phyloP scores from a whole-genome alignment of 2,888 invertebrate species.

The Hoplodrina blanda region DNA sequence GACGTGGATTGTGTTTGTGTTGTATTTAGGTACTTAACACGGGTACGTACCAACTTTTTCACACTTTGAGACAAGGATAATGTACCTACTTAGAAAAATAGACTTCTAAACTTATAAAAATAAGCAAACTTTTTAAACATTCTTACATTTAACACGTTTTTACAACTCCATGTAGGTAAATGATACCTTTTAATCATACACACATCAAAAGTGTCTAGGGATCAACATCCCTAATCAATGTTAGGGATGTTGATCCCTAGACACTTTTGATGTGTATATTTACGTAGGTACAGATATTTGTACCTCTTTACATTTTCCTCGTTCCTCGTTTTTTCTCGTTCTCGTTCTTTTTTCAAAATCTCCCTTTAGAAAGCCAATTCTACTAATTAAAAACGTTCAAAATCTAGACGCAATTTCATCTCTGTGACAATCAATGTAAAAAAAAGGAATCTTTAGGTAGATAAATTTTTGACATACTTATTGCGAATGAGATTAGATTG shows the following conservation, averaged over 20 bases:
- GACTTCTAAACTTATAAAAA: not conserved
- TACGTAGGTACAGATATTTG: not conserved
- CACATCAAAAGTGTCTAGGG: too few relatives aligned
- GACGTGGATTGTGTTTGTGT: too few relatives aligned
- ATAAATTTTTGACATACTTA: too few relatives aligned
- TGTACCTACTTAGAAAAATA: not conserved
- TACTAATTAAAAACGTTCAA: too few relatives aligned
- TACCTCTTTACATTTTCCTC: not conserved
- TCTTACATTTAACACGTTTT: not conserved
- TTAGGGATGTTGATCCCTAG: too few relatives aligned
- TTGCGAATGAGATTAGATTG: too few relatives aligned
- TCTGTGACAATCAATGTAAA: too few relatives aligned
- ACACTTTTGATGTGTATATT: too few relatives aligned
- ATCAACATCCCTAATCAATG: too few relatives aligned
- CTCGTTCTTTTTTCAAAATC: conserved; percentile 23
- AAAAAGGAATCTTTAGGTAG: too few relatives aligned
- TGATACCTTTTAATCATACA: not conserved
- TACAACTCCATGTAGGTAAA: not conserved
- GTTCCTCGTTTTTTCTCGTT: not conserved
- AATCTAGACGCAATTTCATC: too few relatives aligned
- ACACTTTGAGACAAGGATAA: not conserved
- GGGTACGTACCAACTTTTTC: not conserved
- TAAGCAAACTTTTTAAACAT: not conserved
- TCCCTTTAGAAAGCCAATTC: too few relatives aligned
- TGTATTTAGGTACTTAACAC: not conserved